phyloP scores from a whole-genome alignment of 2,888 invertebrate species.

The Lordiphosa andalusiaca region DNA sequence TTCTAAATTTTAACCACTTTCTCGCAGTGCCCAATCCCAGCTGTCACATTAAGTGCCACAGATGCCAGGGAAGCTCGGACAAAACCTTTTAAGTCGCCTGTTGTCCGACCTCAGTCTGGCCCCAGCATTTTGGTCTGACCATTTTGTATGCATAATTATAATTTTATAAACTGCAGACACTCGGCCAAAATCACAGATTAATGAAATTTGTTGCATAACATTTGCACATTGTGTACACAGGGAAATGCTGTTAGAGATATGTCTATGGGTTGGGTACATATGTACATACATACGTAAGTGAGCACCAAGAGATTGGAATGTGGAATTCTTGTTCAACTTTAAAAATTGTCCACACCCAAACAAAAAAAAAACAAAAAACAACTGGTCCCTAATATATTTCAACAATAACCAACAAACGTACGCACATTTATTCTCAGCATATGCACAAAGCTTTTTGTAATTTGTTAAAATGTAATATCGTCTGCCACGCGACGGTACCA shows the following conservation, averaged over 20 bases:
- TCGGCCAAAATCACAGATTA: conserved; percentile 5
- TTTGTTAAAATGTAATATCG: conserved; percentile 47
- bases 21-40: neutral
- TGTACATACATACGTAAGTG: too few relatives aligned
- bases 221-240: too few relatives aligned
- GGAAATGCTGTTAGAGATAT: too few relatives aligned
- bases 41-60: neutral
- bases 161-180: conserved; percentile 29
- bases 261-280: too few relatives aligned
- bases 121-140: too few relatives aligned
- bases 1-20: too few relatives aligned
- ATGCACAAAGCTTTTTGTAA: conserved; percentile 53
- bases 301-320: too few relatives aligned
- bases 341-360: too few relatives aligned
- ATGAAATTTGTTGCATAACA: too few relatives aligned
- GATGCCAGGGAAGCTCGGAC: neutral
- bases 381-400: conserved; percentile 39
- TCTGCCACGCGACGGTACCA: neutral
- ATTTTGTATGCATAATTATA: conserved; percentile 33
- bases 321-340: too few relatives aligned
- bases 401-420: conserved; percentile 41
- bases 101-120: too few relatives aligned
- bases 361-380: too few relatives aligned
- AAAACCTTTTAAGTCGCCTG: neutral
- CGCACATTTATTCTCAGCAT: conserved; percentile 40